Conservation (phyloP, 2,113 vertebrate species). For the Taurulus bubalis region DNA sequence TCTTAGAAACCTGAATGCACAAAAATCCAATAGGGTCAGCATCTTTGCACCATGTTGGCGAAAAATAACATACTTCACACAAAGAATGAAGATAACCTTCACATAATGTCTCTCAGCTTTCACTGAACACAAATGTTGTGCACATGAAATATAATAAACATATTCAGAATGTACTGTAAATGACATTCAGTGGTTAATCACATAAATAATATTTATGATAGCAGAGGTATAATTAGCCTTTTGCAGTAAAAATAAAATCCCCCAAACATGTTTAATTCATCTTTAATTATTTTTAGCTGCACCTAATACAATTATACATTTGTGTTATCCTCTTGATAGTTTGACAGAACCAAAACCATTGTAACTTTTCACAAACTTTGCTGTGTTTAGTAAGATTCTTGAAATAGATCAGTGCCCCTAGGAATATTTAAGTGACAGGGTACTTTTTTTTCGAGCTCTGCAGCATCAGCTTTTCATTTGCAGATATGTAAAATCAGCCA, state of each 20-base stretch:
- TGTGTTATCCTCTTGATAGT: not conserved
- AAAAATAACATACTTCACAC: not conserved
- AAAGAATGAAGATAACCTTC: constrained; percentile 31
- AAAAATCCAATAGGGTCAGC: constrained; percentile 15
- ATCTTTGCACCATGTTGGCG: not conserved
- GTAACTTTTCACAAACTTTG: not conserved
- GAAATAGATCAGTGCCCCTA: constrained; percentile 2
- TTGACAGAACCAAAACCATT: not conserved
- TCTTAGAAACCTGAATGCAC: constrained; percentile 5
- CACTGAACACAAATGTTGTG: not conserved
- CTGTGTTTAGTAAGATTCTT: not conserved
- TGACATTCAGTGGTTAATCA: not conserved
- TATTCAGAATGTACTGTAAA: not conserved
- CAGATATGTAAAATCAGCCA: not conserved
- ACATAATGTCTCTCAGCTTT: constrained; percentile 15
- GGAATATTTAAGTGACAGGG: not conserved
- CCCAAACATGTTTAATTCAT: not conserved
- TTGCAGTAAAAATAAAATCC: not conserved
- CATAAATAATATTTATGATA: not conserved
- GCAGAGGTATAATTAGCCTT: not conserved
- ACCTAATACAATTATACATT: not conserved
- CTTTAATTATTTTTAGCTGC: not conserved
- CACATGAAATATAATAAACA: not conserved
- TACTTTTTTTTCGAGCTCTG: not conserved
- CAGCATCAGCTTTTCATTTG: not conserved